phyloP scores from a whole-genome alignment of 1,140 invertebrate species.

The Pseudomyrmex dendroicus region DNA sequence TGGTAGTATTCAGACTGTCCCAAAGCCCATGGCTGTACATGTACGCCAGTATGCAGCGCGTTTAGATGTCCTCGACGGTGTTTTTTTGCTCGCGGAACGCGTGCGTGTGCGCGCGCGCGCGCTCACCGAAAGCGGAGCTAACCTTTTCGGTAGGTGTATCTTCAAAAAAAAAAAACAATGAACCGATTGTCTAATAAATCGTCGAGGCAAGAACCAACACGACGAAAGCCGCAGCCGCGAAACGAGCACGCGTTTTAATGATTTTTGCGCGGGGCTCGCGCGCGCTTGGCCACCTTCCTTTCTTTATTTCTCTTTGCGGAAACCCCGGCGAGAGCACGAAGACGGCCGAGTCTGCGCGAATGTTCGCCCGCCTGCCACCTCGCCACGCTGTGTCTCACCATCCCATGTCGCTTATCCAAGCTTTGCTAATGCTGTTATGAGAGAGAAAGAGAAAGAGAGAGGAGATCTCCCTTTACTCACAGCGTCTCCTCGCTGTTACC shows the following conservation, averaged over 20 bases:
- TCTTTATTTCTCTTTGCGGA: conserved; percentile 73
- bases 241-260: conserved; percentile 77
- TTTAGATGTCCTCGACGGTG: neutral
- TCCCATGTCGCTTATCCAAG: conserved; percentile 9
- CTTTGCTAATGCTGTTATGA: neutral
- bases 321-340: conserved; percentile 72
- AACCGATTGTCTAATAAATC: conserved; percentile 59
- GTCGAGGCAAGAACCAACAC: conserved; percentile 51
- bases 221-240: conserved; percentile 64
- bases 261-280: conserved; percentile 74
- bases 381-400: conserved; percentile 8
- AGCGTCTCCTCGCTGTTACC: neutral
- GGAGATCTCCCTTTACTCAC: neutral
- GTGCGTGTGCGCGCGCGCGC: neutral
- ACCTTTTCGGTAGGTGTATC: no score
- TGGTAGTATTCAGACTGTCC: conserved; percentile 52
- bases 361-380: conserved; percentile 28
- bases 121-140: neutral
- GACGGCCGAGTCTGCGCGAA: conserved; percentile 76
- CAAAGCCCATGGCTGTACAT: conserved; percentile 67
- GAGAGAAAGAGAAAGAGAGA: neutral
- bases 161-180: neutral
- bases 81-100: conserved; percentile 1
- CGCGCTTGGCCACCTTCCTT: conserved; percentile 71
- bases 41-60: neutral